Evolutionary conservation across 2,113 vertebrate species (phyloP), one percentile per base, ranked within the genome.

Genomic region (Corvus hawaiiensis): DNA sequence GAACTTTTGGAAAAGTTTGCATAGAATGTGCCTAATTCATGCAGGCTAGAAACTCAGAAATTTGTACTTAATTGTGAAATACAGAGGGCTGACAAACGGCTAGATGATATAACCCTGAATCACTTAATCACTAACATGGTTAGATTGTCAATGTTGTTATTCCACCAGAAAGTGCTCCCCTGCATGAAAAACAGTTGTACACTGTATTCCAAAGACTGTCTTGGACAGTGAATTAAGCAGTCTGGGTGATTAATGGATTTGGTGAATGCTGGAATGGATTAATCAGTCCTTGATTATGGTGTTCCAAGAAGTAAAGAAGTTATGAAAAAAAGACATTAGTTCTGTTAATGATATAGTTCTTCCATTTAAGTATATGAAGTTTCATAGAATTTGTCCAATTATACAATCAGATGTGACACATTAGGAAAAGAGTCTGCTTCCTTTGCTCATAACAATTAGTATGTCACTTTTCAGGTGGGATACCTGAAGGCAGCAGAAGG

Each of bases 141-240:
- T 83, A 59, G 39, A 37, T 59, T 88, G 66, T 61, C 62, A 67
- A n/a, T 92, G 72, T 77, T 84, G 55, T 74, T 95, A 71, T 71
- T 95, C 44, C 64, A 90, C 69, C 59, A 95, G 64, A 89, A 83
- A 92, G 72, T 68, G 44, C 37, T 94, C 56, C 56, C 72, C 76
- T 92, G 92, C 22, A 30, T 91, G 87, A 88, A 91, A 89, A 91
- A 77, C 55, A 59, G 67, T 90, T 77, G 87, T 80, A 77, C 68
- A 56, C 51, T 91, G 37, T 87, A 89, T 82, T 96, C 79, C 85
- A 85, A 80, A 82, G n/a, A n/a, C 7, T 62, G 4, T 63, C 64
- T 49, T 72, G 84, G 56, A 33, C 49, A 37, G 56, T 39, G 73
- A 90, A 66, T 55, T 54, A 67, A 94, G 68, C 32, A 61, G 66